Evolutionary conservation across 2,113 vertebrate species (phyloP), one percentile per base, ranked within the genome.

Genomic region (Eleginops maclovinus): DNA sequence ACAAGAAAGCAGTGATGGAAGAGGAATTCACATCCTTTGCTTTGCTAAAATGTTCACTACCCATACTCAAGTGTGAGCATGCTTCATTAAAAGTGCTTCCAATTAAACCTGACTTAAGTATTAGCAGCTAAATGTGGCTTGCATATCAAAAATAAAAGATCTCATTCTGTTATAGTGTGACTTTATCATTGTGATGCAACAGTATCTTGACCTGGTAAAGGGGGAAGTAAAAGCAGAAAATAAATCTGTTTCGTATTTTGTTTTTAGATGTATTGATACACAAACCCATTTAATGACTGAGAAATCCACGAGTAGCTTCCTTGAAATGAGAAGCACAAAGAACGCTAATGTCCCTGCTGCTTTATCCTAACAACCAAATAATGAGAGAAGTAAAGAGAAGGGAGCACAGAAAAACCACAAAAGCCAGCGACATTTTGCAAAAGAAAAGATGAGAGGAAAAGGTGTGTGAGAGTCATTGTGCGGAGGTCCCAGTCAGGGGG

Each of bases 371-470:
- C 0, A 58, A 12, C 22, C 7, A 8, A 5, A 31, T 36, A 36
- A 4, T 36, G 51, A 51, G 44, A 49, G 51, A 46, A 21, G 31
- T 26, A 15, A 71, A 60, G 21, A 77, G 40, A 41, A 64, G 36
- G 28, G 64, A 24, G 70, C 79, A 81, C 31, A 64, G 21, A 54
- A 8, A n/a, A 22, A 43, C 59, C n/a, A 61, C 22, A 4, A 61
- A 61, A 61, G 40, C 40, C 12, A 43, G 40, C 7, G 12, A 43
- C 12, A 21, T 36, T 22, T 13, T 43, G 68, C 44, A 80, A 56
- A 80, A 80, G 65, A 78, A 77, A 36, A 90, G 68, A 36, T 0
- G 11, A 87, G 74, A 17, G 77, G 44, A 73, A 65, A 68, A 51
- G n/a, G 43, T 49, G 65, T 40, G 65, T 76, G 75, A 65, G 72